Evolutionary conservation across 1,140 invertebrate species (phyloP), one percentile per base, ranked within the genome.

Genomic region (Diorhabda elongata): DNA sequence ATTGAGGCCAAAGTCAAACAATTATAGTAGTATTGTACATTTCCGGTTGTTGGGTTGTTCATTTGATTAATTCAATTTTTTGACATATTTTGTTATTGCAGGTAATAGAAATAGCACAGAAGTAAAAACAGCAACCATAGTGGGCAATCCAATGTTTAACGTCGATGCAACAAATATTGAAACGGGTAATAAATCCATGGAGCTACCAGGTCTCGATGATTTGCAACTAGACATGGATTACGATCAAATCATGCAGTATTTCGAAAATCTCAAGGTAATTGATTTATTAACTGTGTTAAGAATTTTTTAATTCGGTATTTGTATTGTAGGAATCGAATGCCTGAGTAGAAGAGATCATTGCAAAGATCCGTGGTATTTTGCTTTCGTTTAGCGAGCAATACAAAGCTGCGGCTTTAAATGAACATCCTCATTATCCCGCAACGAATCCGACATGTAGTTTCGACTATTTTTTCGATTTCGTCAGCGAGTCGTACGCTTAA

Each of bases 211-310:
- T 59, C 82, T 93, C 67, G 92, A 93, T 81, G 91, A 92, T 81
- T 84, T 94, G 9, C 88, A 90, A 75, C 85, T 92, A 69, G 93
- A 93, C 75, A 95, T 98, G 93, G 94, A 97, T 81, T 97, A 98
- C 82, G 94, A 97, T 79, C 93, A 97, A 85, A 93, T 98, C 79
- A 95, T 97, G 92, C 92, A 96, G 78, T 97, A 98, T 84, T 97
- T 98, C 86, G 94, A 97, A 83, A 97, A 96, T 86, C 85, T 98
- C 76, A 98, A 98, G 87, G 96, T 89, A 83, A 62, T 52, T 58
- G 9, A n/a, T 5, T 1, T 0, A 52, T 8, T 52, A 52, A 6
- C 5, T 4, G n/a, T 52, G 47, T 44, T 45, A 43, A 11, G n/a
- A 6, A 52, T 67, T 59, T n/a, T 9, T 59, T 67, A 5, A 26